These are phyloP conservation scores for Corythornis madagascariensis DNA, from an alignment of 2,113 vertebrate species.

Conservation along the genomic window DNA sequence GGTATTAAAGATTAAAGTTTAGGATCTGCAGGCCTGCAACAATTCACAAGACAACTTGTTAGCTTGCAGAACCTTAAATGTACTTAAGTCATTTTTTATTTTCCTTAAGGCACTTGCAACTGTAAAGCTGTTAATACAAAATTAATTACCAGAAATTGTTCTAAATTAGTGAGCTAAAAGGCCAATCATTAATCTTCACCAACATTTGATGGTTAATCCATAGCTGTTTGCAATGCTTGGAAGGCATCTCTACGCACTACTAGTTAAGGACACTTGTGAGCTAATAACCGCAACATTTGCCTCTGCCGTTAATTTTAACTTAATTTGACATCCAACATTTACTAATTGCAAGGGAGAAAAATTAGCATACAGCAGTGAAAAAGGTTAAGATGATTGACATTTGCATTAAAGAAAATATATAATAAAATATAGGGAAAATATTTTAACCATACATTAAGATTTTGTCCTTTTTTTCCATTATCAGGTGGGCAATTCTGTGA, in stretches of 20 bases:
- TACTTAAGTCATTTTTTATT: conserved; percentile 63
- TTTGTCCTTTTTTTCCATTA: not conserved
- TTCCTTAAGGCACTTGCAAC: conserved; percentile 82
- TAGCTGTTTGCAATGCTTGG: conserved; percentile 81
- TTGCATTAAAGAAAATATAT: conserved; percentile 14
- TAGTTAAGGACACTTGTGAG: conserved; percentile 73
- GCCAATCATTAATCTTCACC: conserved; percentile 93
- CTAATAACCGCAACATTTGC: conserved; percentile 78
- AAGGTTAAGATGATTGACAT: conserved; percentile 50
- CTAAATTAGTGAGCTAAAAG: conserved; percentile 96
- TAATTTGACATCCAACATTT: conserved; percentile 86
- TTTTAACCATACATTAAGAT: not conserved
- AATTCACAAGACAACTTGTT: conserved; percentile 31
- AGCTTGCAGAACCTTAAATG: conserved; percentile 27
- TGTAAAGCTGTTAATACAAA: conserved; percentile 90
- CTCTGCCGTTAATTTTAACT: conserved; percentile 80
- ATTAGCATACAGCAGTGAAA: conserved; percentile 43
- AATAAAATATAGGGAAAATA: not conserved
- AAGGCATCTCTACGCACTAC: conserved; percentile 80
- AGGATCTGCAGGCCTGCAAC: not conserved
- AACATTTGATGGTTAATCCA: conserved; percentile 93
- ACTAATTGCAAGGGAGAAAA: conserved; percentile 77
- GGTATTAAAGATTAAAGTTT: not conserved
- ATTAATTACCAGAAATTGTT: conserved; percentile 98
- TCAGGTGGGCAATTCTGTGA: not conserved